Conservation (phyloP, 2,888 invertebrate genomes). For the Mechanitis messenoides region DNA sequence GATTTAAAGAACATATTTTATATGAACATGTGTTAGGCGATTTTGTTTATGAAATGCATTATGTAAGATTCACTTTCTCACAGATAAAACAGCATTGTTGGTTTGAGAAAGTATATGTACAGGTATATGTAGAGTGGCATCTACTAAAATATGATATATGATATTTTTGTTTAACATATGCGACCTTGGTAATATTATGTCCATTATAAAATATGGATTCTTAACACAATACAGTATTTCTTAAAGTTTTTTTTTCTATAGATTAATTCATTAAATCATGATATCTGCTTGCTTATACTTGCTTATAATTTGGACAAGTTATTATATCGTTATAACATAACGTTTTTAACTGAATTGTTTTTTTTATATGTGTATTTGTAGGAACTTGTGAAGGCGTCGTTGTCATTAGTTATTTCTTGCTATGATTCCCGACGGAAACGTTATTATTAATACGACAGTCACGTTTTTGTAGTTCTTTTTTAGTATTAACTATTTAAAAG, state of each 20-base stretch:
- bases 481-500: no score
- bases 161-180: not conserved
- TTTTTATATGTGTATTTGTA: not conserved
- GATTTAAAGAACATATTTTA: not conserved
- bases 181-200: not conserved
- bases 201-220: no score
- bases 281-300: no score
- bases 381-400: not conserved
- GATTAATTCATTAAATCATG: no score
- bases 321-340: no score
- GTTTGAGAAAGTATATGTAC: slow-evolving; percentile 18
- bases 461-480: not conserved
- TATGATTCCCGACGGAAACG: not conserved
- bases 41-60: slow-evolving; percentile 12
- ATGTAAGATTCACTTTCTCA: slow-evolving; percentile 19
- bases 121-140: slow-evolving; percentile 2
- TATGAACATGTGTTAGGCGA: not conserved
- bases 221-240: no score
- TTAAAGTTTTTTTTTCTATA: no score
- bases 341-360: not conserved
- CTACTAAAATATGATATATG: not conserved
- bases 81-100: slow-evolving; percentile 18
- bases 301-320: no score
- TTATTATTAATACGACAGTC: not conserved
- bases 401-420: not conserved